Evolutionary conservation across 2,888 invertebrate genomes (phyloP), one percentile per base, ranked within the genome.

Genomic region (Smittia sp.): DNA sequence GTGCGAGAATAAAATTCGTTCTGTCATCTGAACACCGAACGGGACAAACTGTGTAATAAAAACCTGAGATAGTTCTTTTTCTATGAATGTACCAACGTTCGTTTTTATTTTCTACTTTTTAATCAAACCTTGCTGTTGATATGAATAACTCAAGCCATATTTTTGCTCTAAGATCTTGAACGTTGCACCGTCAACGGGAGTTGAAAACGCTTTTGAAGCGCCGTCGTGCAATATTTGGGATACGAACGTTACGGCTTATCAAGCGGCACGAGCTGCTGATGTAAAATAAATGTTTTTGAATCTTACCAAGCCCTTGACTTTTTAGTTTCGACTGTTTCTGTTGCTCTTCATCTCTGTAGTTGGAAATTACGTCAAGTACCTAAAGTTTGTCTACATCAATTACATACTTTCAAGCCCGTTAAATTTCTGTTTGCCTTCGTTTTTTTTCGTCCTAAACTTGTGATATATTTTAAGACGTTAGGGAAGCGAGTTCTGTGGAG

Each of bases 381-480:
- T 72, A 62, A 13, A 24, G 15, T 32, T 32, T 32, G 3, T 32
- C 32, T 32, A 32, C 9, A 32, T 32, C n/a, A n/a, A n/a, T 32
- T 32, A 3, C 3, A 6, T 32, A 32, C 4, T 32, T 32, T 32
- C n/a, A n/a, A n/a, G n/a, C 32, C 32, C 32, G 32, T 32, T 32
- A 32, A 32, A 32, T 3, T 32, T 32, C 9, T 32, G 32, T 32
- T 32, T 32, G 32, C 32, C 32, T 32, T 32, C 32, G 32, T 32
- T 32, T 32, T 32, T 32, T 9, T 6, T 32, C 32, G 32, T 32
- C 66, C 66, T 66, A 38, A 32, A 32, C 54, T 72, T 72, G 72
- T 72, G 72, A 72, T 72, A 72, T 69, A 54, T 72, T 72, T 72
- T 72, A 72, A 72, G 72, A 72, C 58, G 39, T 27, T 18, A 20